phyloP scores from a whole-genome alignment of 2,888 invertebrate species.

The Harpalus rufipes region DNA sequence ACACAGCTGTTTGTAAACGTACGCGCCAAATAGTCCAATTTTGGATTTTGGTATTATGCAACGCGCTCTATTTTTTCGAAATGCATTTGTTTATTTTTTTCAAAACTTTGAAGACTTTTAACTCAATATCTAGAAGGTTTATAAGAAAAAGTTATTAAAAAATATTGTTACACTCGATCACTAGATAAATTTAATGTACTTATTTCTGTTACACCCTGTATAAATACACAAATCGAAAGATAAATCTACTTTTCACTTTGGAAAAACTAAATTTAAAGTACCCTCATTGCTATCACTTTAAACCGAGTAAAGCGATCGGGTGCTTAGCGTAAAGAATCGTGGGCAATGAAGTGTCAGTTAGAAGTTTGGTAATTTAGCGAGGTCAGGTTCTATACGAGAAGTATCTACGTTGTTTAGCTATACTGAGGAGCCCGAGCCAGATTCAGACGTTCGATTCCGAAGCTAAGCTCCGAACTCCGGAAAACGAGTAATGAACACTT shows the following conservation, averaged over 20 bases:
- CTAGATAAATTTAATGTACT: too few species aligned
- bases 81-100: too few species aligned
- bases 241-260: not conserved
- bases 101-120: too few species aligned
- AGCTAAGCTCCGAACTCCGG: not conserved
- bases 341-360: not conserved
- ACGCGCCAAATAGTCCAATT: too few species aligned
- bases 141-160: too few species aligned
- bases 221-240: too few species aligned
- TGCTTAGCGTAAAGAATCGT: not conserved
- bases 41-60: too few species aligned
- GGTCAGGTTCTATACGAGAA: not conserved
- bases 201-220: too few species aligned
- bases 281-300: not conserved
- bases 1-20: too few species aligned
- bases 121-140: too few species aligned
- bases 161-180: too few species aligned
- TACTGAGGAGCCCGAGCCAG: not conserved
- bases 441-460: not conserved
- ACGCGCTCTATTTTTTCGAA: too few species aligned
- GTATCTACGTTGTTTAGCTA: not conserved
- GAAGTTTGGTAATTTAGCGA: constrained; percentile 2
- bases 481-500: not conserved
- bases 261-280: not conserved
- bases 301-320: not conserved